Base-by-base conservation (phyloP, 2,888 invertebrate genomes). In the Gandaritis pyraliata region DNA sequence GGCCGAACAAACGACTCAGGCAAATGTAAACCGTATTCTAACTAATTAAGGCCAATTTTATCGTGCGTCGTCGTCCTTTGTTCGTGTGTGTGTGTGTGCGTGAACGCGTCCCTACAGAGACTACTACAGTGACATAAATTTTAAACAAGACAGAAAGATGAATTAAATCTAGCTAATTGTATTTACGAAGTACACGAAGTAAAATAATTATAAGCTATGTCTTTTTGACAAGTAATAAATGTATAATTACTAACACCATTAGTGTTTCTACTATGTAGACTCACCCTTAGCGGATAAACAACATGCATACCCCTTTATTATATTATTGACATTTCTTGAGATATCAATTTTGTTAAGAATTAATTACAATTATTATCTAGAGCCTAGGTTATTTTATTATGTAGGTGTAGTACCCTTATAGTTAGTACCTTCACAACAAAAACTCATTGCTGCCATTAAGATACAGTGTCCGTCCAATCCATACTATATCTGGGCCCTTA, bases 171-270 rank as follows among this genome's bases (percentile, higher is more conserved):
- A 91, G 90, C 81, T 85, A 92, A 90, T 92, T 92, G 83, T 92
- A 92, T 91, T 91, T 90, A 91, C 91, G 90, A 90, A 92, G 92
- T 90, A 89, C 90, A 90, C 82, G 81, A 74, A 83, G 80, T 83
- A 78, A 78, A 82, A 82, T 87, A 81, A 87, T 85, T 87, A 80
- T 90, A 89, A 92, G 88, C 83, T 87, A 85, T 87, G 88, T 89
- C 80, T 89, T 88, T 67, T 90, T 91, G 91, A 90, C 92, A 87
- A 80, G 81, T 88, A 90, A 90, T 91, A 89, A 90, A 91, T 85
- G 82, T 84, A 69, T 70, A 84, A 88, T 87, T 87, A 90, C 90
- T 90, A 90, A 91, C 87, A 83, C 66, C 68, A 49, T 16, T 54
- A 46, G 4, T 53, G 69, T 67, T 71, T 70, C 48, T 56, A 58